Evolutionary conservation across 2,888 invertebrate species (phyloP).

Genomic region (Amorpha juglandis): DNA sequence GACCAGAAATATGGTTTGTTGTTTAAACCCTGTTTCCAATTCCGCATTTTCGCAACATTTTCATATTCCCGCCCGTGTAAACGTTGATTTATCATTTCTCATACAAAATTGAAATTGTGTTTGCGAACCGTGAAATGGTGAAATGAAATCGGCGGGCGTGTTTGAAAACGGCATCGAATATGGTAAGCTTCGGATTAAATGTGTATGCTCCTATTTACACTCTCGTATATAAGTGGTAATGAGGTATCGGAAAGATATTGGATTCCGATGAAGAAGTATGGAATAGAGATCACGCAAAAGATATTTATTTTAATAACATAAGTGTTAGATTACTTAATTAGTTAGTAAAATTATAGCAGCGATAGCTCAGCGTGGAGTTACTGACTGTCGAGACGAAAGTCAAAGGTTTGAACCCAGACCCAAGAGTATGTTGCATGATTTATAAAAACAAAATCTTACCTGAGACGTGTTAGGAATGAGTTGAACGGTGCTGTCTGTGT

Average conservation of each 20-base stretch:
- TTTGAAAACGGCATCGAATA: constrained; percentile 10
- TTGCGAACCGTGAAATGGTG: constrained; percentile 18
- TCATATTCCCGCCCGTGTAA: background rate
- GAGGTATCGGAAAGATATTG: background rate
- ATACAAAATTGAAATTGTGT: constrained; percentile 20
- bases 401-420: too few species aligned
- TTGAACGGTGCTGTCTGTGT: constrained; percentile 59
- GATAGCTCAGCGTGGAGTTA: too few species aligned
- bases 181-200: constrained; percentile 12
- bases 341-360: too few species aligned
- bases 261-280: background rate
- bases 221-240: background rate
- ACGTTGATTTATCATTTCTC: constrained; percentile 18
- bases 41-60: background rate
- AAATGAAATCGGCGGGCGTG: constrained; percentile 20
- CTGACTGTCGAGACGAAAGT: too few species aligned
- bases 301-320: too few species aligned
- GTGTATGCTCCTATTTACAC: background rate
- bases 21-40: background rate
- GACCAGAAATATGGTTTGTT: background rate
- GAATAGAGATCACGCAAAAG: background rate
- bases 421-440: too few species aligned
- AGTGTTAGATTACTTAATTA: too few species aligned
- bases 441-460: too few species aligned
- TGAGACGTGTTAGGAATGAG: constrained; percentile 76